Evolutionary conservation across 1,140 invertebrate species (phyloP).

Genomic region (Macrostomum lignano): DNA sequence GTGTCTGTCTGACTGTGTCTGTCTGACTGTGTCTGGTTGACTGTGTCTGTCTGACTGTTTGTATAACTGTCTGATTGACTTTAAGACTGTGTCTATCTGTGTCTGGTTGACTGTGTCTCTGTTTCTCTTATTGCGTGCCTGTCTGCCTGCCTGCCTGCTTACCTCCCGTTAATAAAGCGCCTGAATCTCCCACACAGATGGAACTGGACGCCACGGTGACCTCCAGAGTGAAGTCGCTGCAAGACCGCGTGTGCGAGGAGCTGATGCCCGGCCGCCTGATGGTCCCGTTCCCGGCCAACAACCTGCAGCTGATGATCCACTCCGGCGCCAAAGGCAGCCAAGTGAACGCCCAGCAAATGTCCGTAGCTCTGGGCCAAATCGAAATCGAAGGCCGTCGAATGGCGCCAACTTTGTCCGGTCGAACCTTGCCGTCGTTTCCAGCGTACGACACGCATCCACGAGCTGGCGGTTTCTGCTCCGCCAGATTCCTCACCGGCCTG

Average conservation of each 20-base stretch:
- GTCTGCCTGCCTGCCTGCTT: too few species aligned
- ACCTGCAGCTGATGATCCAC: constrained; percentile 82
- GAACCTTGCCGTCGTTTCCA: constrained; percentile 65
- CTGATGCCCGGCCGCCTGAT: constrained; percentile 51
- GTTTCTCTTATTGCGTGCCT: too few species aligned
- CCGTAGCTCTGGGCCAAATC: constrained; percentile 77
- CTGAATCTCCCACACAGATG: too few species aligned
- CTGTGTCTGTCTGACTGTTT: too few species aligned
- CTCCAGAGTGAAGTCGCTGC: constrained; percentile 43
- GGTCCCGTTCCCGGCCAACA: constrained; percentile 64
- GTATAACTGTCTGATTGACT: too few species aligned
- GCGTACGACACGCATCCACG: constrained; percentile 59
- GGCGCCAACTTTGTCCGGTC: constrained; percentile 67
- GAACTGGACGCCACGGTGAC: constrained; percentile 63
- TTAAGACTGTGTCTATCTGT: too few species aligned
- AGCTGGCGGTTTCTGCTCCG: constrained; percentile 78
- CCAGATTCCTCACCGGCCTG: constrained; percentile 82
- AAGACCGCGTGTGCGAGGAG: constrained; percentile 26
- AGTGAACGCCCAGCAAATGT: constrained; percentile 91
- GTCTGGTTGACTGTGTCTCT: too few species aligned
- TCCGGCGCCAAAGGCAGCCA: constrained; percentile 86
- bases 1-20: too few species aligned
- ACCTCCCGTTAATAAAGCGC: too few species aligned
- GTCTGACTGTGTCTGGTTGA: too few species aligned
- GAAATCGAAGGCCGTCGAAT: constrained; percentile 88